Conservation (phyloP, 2,113 vertebrate species). For the Apteryx owenii region DNA sequence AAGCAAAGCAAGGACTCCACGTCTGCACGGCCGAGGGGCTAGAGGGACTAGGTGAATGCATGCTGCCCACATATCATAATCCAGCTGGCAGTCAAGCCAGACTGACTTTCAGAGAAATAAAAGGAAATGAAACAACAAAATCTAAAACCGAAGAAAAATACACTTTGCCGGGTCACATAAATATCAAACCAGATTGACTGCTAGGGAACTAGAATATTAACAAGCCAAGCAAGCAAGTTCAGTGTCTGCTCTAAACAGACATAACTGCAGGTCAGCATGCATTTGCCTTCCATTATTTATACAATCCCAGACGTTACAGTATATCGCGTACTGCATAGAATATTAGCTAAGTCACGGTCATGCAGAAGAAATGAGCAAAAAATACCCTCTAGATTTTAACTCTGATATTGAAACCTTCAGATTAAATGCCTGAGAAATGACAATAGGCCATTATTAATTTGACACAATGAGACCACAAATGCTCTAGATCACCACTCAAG, state of each 20-base stretch:
- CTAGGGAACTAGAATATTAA: slow-evolving; percentile 57
- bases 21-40: not conserved
- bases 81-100: slow-evolving; percentile 42
- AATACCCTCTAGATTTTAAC: not conserved
- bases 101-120: slow-evolving; percentile 16
- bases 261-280: slow-evolving; percentile 34
- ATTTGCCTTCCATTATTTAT: slow-evolving; percentile 54
- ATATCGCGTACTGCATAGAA: not conserved
- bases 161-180: slow-evolving; percentile 53
- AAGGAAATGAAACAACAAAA: not conserved
- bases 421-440: not conserved
- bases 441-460: not conserved
- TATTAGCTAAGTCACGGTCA: not conserved
- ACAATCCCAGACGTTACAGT: not conserved
- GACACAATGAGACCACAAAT: not conserved
- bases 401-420: not conserved
- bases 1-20: not conserved
- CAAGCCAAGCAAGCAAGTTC: slow-evolving; percentile 52
- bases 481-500: not conserved
- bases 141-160: slow-evolving; percentile 45
- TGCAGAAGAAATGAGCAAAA: slow-evolving; percentile 14
- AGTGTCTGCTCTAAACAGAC: slow-evolving; percentile 38
- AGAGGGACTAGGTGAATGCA: not conserved
- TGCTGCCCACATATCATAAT: not conserved
- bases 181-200: slow-evolving; percentile 70